These are phyloP conservation scores for Mola mola DNA, from an alignment of 2,113 vertebrate genomes.

Conservation along the genomic window DNA sequence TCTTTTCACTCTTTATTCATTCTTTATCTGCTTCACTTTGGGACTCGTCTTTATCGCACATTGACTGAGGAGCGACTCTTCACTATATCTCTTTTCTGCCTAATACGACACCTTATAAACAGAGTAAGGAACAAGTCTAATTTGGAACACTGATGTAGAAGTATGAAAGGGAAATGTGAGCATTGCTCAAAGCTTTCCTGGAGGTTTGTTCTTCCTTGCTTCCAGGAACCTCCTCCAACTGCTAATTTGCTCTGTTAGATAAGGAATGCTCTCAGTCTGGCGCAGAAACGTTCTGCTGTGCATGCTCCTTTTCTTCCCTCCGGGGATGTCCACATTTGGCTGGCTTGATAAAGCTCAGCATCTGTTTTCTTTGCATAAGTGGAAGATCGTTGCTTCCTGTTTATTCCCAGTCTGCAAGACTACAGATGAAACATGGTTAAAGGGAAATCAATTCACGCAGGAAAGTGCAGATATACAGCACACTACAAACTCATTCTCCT, in stretches of 20 bases:
- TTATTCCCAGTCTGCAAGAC: conserved; percentile 14
- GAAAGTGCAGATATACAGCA: not conserved
- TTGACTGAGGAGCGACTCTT: conserved; percentile 18
- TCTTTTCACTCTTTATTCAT: conserved; percentile 5
- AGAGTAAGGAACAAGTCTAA: conserved; percentile 10
- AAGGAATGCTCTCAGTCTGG: conserved; percentile 15
- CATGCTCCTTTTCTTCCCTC: not conserved
- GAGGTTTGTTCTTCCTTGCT: conserved; percentile 5
- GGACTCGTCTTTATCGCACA: conserved; percentile 71
- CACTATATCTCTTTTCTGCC: conserved; percentile 6
- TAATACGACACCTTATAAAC: conserved; percentile 1
- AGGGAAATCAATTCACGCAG: conserved; percentile 2
- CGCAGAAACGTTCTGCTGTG: conserved; percentile 26
- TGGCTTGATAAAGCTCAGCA: not conserved
- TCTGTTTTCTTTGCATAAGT: conserved; percentile 2
- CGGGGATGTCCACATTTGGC: conserved; percentile 8
- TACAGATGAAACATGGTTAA: conserved; percentile 6
- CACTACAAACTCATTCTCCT: not conserved
- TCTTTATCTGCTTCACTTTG: conserved; percentile 3
- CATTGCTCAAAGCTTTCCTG: not conserved
- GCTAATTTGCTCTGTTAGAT: conserved; percentile 28
- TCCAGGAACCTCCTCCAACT: conserved; percentile 15
- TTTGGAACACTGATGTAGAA: not conserved
- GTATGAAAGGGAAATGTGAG: conserved; percentile 14
- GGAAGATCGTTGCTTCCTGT: conserved; percentile 53